Conservation (phyloP, 2,113 vertebrate genomes). For the Otolemur garnettii region DNA sequence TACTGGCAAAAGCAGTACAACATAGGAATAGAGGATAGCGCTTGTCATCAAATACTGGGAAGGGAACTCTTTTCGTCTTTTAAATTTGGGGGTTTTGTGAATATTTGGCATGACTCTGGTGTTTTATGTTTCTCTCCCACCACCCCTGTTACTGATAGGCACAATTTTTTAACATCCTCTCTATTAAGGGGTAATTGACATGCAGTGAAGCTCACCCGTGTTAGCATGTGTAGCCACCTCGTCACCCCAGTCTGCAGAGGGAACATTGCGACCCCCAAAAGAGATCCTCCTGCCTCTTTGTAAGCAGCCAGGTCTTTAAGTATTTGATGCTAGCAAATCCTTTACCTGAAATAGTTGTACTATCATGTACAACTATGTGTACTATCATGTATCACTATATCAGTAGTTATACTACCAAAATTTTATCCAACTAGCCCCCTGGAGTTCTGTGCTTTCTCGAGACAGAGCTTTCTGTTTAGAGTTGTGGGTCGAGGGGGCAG, state of each 20-base stretch:
- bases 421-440: neutral
- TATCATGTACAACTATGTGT: neutral
- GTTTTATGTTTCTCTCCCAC: neutral
- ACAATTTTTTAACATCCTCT: neutral
- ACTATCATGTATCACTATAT: too few relatives aligned
- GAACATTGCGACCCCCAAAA: neutral
- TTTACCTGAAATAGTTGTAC: neutral
- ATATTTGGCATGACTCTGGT: neutral
- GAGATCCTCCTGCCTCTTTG: neutral
- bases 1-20: neutral
- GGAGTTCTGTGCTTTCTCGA: neutral
- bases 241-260: neutral
- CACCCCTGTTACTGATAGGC: neutral
- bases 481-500: neutral
- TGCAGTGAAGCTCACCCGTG: neutral
- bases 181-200: neutral
- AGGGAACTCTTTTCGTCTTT: neutral
- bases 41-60: neutral
- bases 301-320: neutral
- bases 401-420: too few relatives aligned
- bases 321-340: neutral
- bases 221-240: neutral
- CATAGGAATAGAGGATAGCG: neutral
- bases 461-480: neutral
- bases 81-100: neutral